These are phyloP conservation scores for Orthosia gracilis DNA, from an alignment of 2,888 invertebrate species.

Conservation along the genomic window DNA sequence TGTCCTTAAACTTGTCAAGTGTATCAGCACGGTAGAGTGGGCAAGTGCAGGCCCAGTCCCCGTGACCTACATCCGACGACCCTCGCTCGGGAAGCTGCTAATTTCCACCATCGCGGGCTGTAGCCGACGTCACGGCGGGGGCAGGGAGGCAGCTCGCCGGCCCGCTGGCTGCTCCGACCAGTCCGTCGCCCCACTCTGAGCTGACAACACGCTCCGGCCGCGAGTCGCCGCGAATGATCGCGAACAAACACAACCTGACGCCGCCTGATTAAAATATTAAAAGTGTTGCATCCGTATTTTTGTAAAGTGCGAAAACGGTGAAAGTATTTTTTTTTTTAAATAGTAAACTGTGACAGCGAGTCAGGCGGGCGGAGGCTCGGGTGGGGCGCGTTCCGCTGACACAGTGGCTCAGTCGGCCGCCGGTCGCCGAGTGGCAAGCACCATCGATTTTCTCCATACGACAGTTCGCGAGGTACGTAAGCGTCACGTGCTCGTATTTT, in stretches of 20 bases:
- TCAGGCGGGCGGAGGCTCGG: slow-evolving; percentile 86
- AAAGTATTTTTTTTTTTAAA: slow-evolving; percentile 83
- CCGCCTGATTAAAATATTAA: slow-evolving; percentile 80
- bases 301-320: slow-evolving; percentile 82
- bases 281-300: slow-evolving; percentile 80
- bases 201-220: slow-evolving; percentile 81
- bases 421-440: slow-evolving; percentile 90
- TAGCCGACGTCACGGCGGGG: slow-evolving; percentile 86
- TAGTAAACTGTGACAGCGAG: slow-evolving; percentile 84
- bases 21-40: slow-evolving; percentile 87
- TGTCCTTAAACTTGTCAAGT: slow-evolving; percentile 91
- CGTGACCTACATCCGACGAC: slow-evolving; percentile 90
- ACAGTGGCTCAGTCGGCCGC: slow-evolving; percentile 91
- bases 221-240: slow-evolving; percentile 78
- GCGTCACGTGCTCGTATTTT: slow-evolving; percentile 89
- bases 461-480: slow-evolving; percentile 88
- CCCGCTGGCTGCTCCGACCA: slow-evolving; percentile 81
- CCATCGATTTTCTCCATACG: slow-evolving; percentile 90
- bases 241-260: slow-evolving; percentile 78
- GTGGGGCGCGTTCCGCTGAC: slow-evolving; percentile 90
- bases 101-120: slow-evolving; percentile 88
- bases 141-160: slow-evolving; percentile 80
- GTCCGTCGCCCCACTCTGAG: slow-evolving; percentile 86
- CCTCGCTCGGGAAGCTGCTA: slow-evolving; percentile 91
- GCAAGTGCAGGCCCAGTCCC: slow-evolving; percentile 90